Base-by-base conservation (phyloP, 2,113 vertebrate genomes). In the Centropus bengalensis region DNA sequence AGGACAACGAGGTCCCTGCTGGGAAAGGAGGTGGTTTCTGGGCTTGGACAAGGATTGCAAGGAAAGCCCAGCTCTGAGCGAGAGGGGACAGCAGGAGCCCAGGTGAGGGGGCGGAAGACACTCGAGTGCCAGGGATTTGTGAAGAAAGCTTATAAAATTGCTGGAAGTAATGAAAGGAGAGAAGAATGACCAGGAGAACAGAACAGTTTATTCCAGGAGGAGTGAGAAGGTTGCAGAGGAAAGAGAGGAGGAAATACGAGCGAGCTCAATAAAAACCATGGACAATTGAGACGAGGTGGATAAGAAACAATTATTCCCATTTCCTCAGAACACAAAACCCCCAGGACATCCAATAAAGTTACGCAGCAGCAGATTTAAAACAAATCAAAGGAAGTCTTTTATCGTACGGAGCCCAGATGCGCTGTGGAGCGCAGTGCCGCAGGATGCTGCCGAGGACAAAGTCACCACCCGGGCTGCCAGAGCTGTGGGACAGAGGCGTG, bases 111-210 rank as follows among this genome's bases (percentile, higher is more conserved):
- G 79, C 2, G 64, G 91, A 52, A 63, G 73, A 74, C 8, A 17
- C 60, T 86, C 40, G 1, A 88, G 88, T 81, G 89, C 93, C 93
- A 86, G 76, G 64, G 90, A 81, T 90, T 88, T 91, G 49, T 26
- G 82, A 64, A 24, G 40, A 27, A 81, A 80, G 62, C 88, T 89
- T 84, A 30, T 92, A 92, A 91, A 95, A 92, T 36, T 27, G 32
- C 83, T 95, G 95, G 52, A 86, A 92, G 69, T 84, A 93, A 95
- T 93, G 88, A 94, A 93, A 96, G 75, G 59, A 70, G 80, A 95
- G 95, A 94, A 88, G 73, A 86, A 81, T 19, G 64, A 70, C 63
- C 86, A 76, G 79, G 33, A 95, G 90, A 96, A 55, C 59, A 33
- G 93, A 93, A 75, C 16, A 2, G 88, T 45, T 86, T 83, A 74